A percentile compares a stretch with the other conserved stretches of the same genome.
These are phyloP conservation scores for Campoletis raptor DNA, from an alignment of 2,888 invertebrate species.

Conservation along the genomic window DNA sequence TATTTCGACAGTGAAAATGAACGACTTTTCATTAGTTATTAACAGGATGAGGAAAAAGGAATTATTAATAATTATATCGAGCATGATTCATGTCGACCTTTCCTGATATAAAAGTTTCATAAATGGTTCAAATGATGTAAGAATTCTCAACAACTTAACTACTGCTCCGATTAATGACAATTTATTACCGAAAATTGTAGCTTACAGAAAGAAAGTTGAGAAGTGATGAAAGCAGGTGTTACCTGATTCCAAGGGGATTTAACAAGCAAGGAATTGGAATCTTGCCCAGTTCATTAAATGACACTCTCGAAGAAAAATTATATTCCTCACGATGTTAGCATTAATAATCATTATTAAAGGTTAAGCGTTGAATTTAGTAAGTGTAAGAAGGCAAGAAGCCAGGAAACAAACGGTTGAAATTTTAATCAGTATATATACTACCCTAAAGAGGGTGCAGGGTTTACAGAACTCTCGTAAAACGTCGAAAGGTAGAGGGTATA, in stretches of 20 bases:
- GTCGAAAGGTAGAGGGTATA: conserved; percentile 38
- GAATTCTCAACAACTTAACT: background rate
- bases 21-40: too few relatives aligned
- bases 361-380: background rate
- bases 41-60: background rate
- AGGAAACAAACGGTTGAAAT: conserved; percentile 56
- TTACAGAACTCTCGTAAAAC: conserved; percentile 58
- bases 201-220: background rate
- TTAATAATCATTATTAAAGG: conserved; percentile 35
- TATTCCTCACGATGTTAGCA: conserved; percentile 18
- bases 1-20: background rate
- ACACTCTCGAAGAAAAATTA: conserved; percentile 51
- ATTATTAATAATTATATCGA: background rate
- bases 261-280: conserved; percentile 42
- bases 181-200: conserved; percentile 27
- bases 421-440: conserved; percentile 49
- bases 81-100: background rate
- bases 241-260: conserved; percentile 6
- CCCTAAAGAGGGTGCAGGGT: background rate
- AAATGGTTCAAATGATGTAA: background rate
- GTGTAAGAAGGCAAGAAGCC: conserved; percentile 18
- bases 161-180: background rate
- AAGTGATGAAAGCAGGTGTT: conserved; percentile 30
- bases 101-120: background rate
- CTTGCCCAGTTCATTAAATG: conserved; percentile 37